Base-by-base conservation (phyloP, 2,113 vertebrate genomes). In the Dromaius novaehollandiae region DNA sequence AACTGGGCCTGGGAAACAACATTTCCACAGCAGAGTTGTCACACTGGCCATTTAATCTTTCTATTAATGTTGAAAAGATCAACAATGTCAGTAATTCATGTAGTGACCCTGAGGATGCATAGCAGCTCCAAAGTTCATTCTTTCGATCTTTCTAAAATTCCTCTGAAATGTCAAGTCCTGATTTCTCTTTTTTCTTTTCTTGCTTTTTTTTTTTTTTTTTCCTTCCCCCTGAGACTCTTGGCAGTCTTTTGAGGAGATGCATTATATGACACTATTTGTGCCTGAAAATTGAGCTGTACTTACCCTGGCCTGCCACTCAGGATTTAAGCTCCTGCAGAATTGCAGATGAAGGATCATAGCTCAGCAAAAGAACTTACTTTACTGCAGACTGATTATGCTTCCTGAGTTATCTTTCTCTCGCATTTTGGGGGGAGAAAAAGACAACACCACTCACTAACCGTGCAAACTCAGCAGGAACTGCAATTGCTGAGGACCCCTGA, bases 361-460 rank as follows among this genome's bases (percentile, higher is more conserved):
- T 50, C 60, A 2, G 40, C 53, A 26, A 3, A 28, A 78, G 9
- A 68, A 6, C 17, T 51, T 5, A 3, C 60, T 60, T 28, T 7
- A 19, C 44, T 20, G 58, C 53, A 63, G 53, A 16, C 18, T 38
- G n/a, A 30, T 79, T 34, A 4, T 1, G 2, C 25, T 36, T 11
- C 70, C 63, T 1, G 0, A 21, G 48, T 11, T 77, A 38, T 17
- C 17, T 53, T 61, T 25, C 21, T 12, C 18, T 50, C 25, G 15
- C 9, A 1, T 9, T 36, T 65, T 15, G 36, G 30, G 14, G 11
- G 42, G n/a, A 15, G 7, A 56, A n/a, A 17, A 16, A 40, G 26
- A 15, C 10, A 20, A 1, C 7, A 7, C 9, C 38, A 7, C 65
- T 36, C 58, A 26, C 10, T 4, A 51, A 28, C 13, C 8, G 1